Percentiles rank a stretch among this genome's conserved stretches.
phyloP scores from a whole-genome alignment of 2,888 invertebrate species.

The Lomographa bimaculata region DNA sequence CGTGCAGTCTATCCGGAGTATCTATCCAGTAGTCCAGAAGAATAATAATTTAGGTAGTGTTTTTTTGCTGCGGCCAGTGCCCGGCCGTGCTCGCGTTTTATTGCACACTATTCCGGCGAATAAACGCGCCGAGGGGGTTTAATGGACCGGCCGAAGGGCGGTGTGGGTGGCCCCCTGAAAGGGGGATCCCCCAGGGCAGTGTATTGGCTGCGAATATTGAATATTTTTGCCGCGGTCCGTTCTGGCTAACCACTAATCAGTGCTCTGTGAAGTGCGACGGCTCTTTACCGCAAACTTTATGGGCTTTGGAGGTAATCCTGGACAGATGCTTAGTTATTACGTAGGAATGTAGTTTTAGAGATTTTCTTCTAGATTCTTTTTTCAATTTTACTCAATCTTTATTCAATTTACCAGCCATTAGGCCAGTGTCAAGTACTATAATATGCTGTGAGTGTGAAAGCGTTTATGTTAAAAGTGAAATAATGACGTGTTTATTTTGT shows the following conservation, averaged over 20 bases:
- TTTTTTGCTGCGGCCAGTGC: constrained; percentile 71
- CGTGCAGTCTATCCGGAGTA: constrained; percentile 33
- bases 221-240: constrained; percentile 67
- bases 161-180: constrained; percentile 33
- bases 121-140: constrained; percentile 68
- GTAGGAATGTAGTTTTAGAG: too few relatives aligned
- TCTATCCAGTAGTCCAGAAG: constrained; percentile 54
- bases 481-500: too few relatives aligned
- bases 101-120: constrained; percentile 79
- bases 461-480: too few relatives aligned
- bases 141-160: constrained; percentile 61
- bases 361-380: too few relatives aligned
- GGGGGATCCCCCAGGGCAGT: constrained; percentile 42
- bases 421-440: too few relatives aligned
- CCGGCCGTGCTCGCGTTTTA: constrained; percentile 72
- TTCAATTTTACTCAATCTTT: too few relatives aligned
- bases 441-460: too few relatives aligned
- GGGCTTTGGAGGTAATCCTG: constrained; percentile 14
- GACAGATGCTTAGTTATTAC: too few relatives aligned
- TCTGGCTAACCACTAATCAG: constrained; percentile 66
- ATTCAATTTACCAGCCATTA: too few relatives aligned
- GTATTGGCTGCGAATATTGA: constrained; percentile 73
- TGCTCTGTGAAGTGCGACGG: constrained; percentile 49
- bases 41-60: constrained; percentile 73
- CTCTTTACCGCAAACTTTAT: constrained; percentile 40